A percentile compares a stretch with the other conserved stretches of the same genome.
phyloP scores from a whole-genome alignment of 2,113 vertebrate genomes.

The Lampris megalopsis region DNA sequence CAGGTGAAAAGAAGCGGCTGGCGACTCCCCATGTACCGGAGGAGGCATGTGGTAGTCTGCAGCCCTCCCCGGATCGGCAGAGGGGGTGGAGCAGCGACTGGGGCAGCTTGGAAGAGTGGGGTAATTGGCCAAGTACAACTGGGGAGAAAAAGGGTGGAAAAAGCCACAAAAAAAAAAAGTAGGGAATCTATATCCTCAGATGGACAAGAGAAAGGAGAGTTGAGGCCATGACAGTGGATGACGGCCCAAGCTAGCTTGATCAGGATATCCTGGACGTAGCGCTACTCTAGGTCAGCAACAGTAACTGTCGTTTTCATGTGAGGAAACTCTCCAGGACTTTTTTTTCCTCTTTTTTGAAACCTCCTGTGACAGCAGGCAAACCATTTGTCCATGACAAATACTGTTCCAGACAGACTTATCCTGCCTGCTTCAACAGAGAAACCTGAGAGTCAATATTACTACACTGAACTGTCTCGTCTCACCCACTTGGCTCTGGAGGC shows the following conservation, averaged over 20 bases:
- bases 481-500: background rate
- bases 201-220: background rate
- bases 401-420: conserved; percentile 30
- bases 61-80: too few species aligned
- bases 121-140: too few species aligned
- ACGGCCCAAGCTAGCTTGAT: conserved; percentile 4
- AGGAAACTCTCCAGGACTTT: conserved; percentile 55
- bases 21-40: too few species aligned
- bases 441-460: conserved; percentile 55
- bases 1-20: too few species aligned
- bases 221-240: background rate
- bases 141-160: too few species aligned
- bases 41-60: too few species aligned
- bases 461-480: conserved; percentile 20
- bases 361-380: conserved; percentile 63
- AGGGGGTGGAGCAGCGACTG: too few species aligned
- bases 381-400: conserved; percentile 38
- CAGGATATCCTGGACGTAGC: conserved; percentile 27
- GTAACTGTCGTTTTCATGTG: conserved; percentile 63
- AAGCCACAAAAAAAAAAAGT: too few species aligned
- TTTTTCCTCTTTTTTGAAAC: conserved; percentile 26
- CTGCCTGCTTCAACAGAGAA: conserved; percentile 43
- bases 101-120: too few species aligned
- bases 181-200: too few species aligned
- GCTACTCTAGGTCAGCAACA: conserved; percentile 24